A percentile compares a stretch with the other conserved stretches of the same genome.
Evolutionary conservation across 2,113 vertebrate genomes (phyloP).

Genomic region (Rhipidura dahli): DNA sequence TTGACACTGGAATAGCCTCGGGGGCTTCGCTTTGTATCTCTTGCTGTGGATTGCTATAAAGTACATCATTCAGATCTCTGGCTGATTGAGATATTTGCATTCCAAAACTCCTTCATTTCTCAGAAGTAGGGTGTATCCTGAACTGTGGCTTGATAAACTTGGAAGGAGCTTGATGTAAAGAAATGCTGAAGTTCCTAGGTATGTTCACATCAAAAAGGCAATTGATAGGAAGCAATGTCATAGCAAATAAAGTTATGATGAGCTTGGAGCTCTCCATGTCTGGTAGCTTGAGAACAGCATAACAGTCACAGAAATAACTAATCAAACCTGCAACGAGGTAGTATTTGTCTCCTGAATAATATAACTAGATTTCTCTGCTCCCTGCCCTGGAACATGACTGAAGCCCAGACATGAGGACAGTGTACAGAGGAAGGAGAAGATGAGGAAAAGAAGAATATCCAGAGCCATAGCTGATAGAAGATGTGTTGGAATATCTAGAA

Average conservation of each 20-base stretch:
- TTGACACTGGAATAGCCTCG: not conserved
- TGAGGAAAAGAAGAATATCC: not conserved
- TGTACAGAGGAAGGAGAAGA: not conserved
- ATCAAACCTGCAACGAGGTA: not conserved
- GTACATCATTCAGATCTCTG: not conserved
- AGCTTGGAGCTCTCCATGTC: not conserved
- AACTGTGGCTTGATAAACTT: not conserved
- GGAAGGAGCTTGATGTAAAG: not conserved
- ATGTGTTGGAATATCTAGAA: not conserved
- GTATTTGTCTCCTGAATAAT: not conserved
- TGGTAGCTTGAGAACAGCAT: not conserved
- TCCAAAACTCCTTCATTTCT: not conserved
- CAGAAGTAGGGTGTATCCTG: not conserved
- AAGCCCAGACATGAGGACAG: not conserved
- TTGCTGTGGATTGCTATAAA: not conserved
- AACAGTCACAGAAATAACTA: not conserved
- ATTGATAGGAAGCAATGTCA: not conserved
- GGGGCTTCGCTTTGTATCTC: not conserved
- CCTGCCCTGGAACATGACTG: accelerated
- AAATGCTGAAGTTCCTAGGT: not conserved
- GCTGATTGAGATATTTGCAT: not conserved
- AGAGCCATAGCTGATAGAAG: not conserved
- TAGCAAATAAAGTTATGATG: not conserved
- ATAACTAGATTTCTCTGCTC: not conserved
- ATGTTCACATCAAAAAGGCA: not conserved